Evolutionary conservation across 92 coral and sea anemone genomes (phyloP), one percentile per base, ranked within the genome.

Genomic region (Epizoanthus fatuus): DNA sequence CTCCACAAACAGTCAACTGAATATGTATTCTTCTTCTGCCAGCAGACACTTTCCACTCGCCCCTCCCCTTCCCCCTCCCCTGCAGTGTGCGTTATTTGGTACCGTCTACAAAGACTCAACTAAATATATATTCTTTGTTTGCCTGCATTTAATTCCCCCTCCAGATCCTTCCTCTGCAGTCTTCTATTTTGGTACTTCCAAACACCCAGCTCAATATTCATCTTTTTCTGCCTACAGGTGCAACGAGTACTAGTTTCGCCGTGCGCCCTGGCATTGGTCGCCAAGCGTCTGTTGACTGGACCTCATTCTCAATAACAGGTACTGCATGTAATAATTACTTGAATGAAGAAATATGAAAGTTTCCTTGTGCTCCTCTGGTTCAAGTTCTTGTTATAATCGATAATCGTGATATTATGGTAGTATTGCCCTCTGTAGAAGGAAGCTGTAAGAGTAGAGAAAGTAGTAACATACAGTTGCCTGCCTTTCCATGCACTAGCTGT

Each of bases 281-380:
- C 55, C 75, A 70, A 16, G n/a, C 15, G 2, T 19, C 56, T 16
- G 38, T 2, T 3, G 74, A 38, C 9, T 32, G 72, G 72, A 38
- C 72, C 17, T 6, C 16, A 29, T 70, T 70, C 75, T 45, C 57
- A 17, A 44, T 70, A 22, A 12, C 57, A 40, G 56, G 75, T 70
- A 40, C 14, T n/a, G 16, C 29, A 22, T 10, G 16, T 7, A 64
- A 32, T 32, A 32, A 64, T 15, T 4, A 39, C 40, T 63, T 22
- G 38, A 22, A 25, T 25, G 20, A 56, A 56, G 25, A 20, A 6
- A 4, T 7, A 20, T 5, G 20, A 58, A 58, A 16, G 32, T 32
- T 63, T 11, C 37, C 67, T 62, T 11, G 0, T 19, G 67, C 12
- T 19, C 25, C 67, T 19, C 15, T n/a, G 37, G 5, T 62, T 2